phyloP scores from a whole-genome alignment of 1,140 invertebrate genomes.

The Drosophila lacertosa region DNA sequence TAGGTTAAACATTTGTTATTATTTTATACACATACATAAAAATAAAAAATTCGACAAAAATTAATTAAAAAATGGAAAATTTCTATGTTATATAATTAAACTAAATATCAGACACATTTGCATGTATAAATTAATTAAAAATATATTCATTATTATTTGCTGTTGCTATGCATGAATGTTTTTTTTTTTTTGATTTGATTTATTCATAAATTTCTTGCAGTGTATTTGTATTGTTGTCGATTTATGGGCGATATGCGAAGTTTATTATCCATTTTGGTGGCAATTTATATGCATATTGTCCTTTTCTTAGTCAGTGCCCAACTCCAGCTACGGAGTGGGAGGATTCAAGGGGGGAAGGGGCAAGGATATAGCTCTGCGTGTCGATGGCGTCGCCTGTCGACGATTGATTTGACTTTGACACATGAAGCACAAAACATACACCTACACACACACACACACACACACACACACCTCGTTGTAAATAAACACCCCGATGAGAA shows the following conservation, averaged over 20 bases:
- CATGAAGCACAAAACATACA: constrained; percentile 50
- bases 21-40: too few species aligned
- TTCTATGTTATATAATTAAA: too few species aligned
- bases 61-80: too few species aligned
- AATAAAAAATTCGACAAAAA: too few species aligned
- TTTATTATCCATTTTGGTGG: constrained; percentile 67
- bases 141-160: background rate
- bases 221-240: constrained; percentile 45
- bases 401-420: constrained; percentile 70
- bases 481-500: constrained; percentile 8
- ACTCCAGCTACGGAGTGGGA: background rate
- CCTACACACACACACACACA: background rate
- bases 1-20: too few species aligned
- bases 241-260: constrained; percentile 64
- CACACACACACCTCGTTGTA: constrained; percentile 13
- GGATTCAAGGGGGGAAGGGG: background rate
- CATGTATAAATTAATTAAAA: too few species aligned
- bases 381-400: constrained; percentile 44
- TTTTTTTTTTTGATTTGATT: background rate
- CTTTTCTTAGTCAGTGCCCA: constrained; percentile 39
- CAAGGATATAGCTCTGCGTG: constrained; percentile 49
- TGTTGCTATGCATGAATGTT: too few species aligned
- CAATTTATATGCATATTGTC: constrained; percentile 70
- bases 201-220: constrained; percentile 39
- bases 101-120: too few species aligned